A percentile compares a stretch with the other conserved stretches of the same genome.
Evolutionary conservation across 2,888 invertebrate species (phyloP).

Genomic region (Sthenelais limicola): DNA sequence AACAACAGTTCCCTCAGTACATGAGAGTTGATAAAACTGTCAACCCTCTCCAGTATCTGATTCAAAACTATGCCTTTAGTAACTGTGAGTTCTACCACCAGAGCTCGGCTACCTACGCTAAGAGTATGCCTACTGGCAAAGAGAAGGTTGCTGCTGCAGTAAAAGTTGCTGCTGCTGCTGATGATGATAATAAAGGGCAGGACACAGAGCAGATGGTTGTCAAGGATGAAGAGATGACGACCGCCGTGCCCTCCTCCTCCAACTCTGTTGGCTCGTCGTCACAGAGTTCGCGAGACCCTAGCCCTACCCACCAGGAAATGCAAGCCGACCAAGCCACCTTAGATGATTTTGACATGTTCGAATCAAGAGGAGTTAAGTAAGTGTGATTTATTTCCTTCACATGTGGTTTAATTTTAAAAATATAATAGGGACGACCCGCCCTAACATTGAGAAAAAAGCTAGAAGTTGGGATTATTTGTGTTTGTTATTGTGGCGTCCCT

Average conservation of each 20-base stretch:
- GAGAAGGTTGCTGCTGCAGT: neutral
- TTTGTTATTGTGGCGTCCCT: no score
- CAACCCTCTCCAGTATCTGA: neutral
- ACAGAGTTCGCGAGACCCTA: conserved; percentile 28
- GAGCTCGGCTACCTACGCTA: neutral
- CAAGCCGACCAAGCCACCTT: neutral
- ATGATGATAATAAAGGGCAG: no score
- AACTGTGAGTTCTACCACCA: conserved; percentile 30
- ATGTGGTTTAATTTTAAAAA: no score
- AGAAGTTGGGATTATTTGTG: no score
- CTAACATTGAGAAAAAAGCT: no score
- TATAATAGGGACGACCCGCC: no score
- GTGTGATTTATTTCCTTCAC: no score
- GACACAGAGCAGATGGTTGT: no score
- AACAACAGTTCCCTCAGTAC: neutral
- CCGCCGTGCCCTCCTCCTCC: no score
- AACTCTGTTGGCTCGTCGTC: conserved; percentile 1
- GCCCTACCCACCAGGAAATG: conserved; percentile 15
- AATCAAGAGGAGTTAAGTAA: conserved; percentile 31
- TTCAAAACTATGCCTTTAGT: conserved; percentile 23
- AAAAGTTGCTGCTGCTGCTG: no score
- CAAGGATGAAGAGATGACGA: no score
- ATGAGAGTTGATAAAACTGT: neutral
- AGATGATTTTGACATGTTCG: conserved; percentile 16
- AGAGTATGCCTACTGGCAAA: neutral